A percentile compares a stretch with the other conserved stretches of the same genome.
Evolutionary conservation across 1,140 invertebrate species (phyloP).

Genomic region (Drosophila melanica): DNA sequence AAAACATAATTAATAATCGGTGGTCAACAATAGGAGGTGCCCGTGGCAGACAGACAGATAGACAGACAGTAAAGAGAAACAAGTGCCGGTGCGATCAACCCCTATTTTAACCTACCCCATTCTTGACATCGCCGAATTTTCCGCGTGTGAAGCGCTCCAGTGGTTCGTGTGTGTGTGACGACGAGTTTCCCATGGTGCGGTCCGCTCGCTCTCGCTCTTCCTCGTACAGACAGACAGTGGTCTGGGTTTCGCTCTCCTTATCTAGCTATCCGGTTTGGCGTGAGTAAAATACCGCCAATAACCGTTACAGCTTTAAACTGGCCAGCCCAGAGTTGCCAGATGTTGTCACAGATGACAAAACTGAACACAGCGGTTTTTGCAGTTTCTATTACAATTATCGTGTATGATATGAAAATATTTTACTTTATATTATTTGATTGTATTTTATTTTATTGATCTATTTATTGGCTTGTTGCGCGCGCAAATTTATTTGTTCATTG

Average conservation of each 20-base stretch:
- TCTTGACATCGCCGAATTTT: slow-evolving; percentile 84
- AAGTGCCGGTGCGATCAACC: slow-evolving; percentile 61
- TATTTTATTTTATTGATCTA: slow-evolving; percentile 68
- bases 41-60: slow-evolving; percentile 1
- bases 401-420: slow-evolving; percentile 1
- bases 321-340: slow-evolving; percentile 60
- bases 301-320: slow-evolving; percentile 62
- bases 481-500: slow-evolving; percentile 81
- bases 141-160: slow-evolving; percentile 83
- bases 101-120: slow-evolving; percentile 81
- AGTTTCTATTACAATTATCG: background rate
- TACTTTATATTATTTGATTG: slow-evolving; percentile 31
- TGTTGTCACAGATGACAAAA: slow-evolving; percentile 13
- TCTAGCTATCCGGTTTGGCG: slow-evolving; percentile 38
- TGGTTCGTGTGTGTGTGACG: slow-evolving; percentile 84
- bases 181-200: slow-evolving; percentile 82
- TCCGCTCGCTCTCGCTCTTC: slow-evolving; percentile 1
- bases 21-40: slow-evolving; percentile 5
- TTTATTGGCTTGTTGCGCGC: slow-evolving; percentile 64
- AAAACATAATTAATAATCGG: background rate
- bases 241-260: background rate
- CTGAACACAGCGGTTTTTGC: background rate
- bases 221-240: background rate
- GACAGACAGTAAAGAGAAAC: slow-evolving; percentile 54
- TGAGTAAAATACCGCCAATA: slow-evolving; percentile 71